These are phyloP conservation scores for Etheostoma perlongum DNA, from an alignment of 2,797 vertebrate genomes.

Conservation along the genomic window DNA sequence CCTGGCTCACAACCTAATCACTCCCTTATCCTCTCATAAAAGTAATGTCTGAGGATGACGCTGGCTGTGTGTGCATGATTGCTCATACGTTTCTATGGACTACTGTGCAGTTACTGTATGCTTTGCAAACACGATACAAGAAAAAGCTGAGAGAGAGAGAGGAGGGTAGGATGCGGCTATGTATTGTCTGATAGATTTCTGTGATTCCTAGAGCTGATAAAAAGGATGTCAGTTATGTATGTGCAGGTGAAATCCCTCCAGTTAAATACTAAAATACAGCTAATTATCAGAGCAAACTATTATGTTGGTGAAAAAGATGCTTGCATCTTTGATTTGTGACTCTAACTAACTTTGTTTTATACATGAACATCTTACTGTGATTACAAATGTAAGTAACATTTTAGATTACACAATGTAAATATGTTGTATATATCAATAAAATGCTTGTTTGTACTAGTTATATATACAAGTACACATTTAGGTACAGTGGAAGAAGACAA, in stretches of 20 bases:
- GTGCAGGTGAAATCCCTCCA: conserved; percentile 15
- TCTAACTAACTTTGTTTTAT: neutral
- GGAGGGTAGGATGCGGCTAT: conserved; percentile 20
- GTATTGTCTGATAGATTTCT: conserved; percentile 39
- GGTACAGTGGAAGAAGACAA: neutral
- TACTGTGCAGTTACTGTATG: conserved; percentile 37
- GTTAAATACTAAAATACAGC: conserved; percentile 20
- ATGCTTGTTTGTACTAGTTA: neutral
- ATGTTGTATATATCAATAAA: neutral
- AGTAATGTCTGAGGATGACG: conserved; percentile 37
- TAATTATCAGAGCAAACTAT: conserved; percentile 16
- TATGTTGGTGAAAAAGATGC: neutral
- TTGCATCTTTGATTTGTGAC: conserved; percentile 1
- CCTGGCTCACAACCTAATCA: conserved; percentile 31
- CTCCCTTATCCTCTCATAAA: conserved; percentile 35
- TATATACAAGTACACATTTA: neutral
- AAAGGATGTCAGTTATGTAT: conserved; percentile 39
- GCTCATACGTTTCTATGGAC: conserved; percentile 35
- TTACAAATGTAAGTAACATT: neutral
- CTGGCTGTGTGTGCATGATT: conserved; percentile 46
- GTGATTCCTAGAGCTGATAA: conserved; percentile 44
- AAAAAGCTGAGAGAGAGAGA: conserved; percentile 1
- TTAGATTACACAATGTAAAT: neutral
- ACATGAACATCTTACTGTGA: neutral
- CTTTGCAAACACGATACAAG: conserved; percentile 18